Percentiles rank a stretch among this genome's conserved stretches.
Conservation (phyloP, 2,797 vertebrate species). For the Borostomias antarcticus region DNA sequence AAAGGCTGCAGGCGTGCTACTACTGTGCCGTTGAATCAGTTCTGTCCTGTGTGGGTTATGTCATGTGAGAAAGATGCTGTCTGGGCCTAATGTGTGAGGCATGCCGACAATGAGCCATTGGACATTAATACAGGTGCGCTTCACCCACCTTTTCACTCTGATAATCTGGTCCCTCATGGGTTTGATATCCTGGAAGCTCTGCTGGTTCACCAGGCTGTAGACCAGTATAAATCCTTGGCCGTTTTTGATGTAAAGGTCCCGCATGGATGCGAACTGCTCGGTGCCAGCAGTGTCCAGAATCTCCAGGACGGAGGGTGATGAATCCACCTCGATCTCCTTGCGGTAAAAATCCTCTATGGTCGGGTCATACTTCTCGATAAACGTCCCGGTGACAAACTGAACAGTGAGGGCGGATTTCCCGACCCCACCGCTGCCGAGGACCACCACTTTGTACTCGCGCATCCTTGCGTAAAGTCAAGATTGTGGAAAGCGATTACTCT, state of each 20-base stretch:
- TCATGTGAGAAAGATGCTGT: not conserved
- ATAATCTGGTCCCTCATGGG: conserved; percentile 99
- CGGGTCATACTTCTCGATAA: conserved; percentile 97
- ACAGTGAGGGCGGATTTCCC: conserved; percentile 97
- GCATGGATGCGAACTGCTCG: conserved; percentile 97
- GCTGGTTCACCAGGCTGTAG: conserved; percentile 97
- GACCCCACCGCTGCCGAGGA: conserved; percentile 95
- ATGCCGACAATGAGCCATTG: conserved; percentile 8
- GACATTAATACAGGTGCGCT: too few relatives aligned
- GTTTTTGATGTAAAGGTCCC: conserved; percentile 97
- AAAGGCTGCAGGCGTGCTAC: not conserved
- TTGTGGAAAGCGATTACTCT: conserved; percentile 56
- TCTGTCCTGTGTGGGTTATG: not conserved
- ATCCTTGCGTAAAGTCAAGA: conserved; percentile 69
- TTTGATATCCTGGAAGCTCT: conserved; percentile 97
- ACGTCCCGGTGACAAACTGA: conserved; percentile 96
- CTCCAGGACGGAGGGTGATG: conserved; percentile 94
- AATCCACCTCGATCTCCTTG: conserved; percentile 98
- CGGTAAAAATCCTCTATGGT: conserved; percentile 98
- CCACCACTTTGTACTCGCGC: conserved; percentile 99
- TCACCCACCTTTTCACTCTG: conserved; percentile 91
- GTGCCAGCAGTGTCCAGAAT: conserved; percentile 96
- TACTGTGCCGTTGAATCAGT: not conserved
- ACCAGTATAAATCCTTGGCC: conserved; percentile 96
- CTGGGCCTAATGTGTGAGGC: not conserved